These are phyloP conservation scores for Eremobia ochroleuca DNA, from an alignment of 2,888 invertebrate species.

Conservation along the genomic window DNA sequence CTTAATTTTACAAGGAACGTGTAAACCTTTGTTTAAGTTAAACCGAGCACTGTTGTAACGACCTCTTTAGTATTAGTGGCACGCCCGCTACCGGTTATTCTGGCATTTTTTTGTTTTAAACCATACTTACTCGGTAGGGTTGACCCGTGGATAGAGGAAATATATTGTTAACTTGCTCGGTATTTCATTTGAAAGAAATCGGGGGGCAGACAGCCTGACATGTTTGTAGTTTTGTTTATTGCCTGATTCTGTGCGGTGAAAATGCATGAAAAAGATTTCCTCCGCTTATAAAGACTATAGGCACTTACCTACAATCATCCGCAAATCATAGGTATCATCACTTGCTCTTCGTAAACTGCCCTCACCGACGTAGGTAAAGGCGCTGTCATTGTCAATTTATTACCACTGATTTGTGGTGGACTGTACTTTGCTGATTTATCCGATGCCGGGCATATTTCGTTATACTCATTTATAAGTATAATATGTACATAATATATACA, in stretches of 20 bases:
- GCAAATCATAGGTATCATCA: neutral
- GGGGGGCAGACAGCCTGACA: neutral
- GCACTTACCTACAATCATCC: neutral
- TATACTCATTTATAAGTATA: neutral
- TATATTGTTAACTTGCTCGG: neutral
- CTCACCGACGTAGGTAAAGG: neutral
- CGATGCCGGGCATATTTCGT: neutral
- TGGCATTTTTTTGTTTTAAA: slow-evolving; percentile 80
- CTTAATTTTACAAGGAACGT: slow-evolving; percentile 88
- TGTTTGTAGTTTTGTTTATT: neutral
- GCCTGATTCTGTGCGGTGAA: neutral
- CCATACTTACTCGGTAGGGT: slow-evolving; percentile 64
- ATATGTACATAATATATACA: too few species aligned
- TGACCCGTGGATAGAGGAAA: slow-evolving; percentile 20
- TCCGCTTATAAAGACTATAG: neutral
- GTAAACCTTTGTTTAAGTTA: slow-evolving; percentile 83
- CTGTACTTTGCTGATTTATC: neutral
- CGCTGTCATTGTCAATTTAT: neutral
- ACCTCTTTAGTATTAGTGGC: slow-evolving; percentile 87
- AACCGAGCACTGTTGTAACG: slow-evolving; percentile 75
- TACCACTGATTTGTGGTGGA: neutral
- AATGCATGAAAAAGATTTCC: too few species aligned
- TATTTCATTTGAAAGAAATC: neutral
- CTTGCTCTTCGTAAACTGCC: neutral
- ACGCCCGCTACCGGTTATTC: slow-evolving; percentile 88